Evolutionary conservation across 2,113 vertebrate genomes (phyloP).

Genomic region (Empidonax alnorum): DNA sequence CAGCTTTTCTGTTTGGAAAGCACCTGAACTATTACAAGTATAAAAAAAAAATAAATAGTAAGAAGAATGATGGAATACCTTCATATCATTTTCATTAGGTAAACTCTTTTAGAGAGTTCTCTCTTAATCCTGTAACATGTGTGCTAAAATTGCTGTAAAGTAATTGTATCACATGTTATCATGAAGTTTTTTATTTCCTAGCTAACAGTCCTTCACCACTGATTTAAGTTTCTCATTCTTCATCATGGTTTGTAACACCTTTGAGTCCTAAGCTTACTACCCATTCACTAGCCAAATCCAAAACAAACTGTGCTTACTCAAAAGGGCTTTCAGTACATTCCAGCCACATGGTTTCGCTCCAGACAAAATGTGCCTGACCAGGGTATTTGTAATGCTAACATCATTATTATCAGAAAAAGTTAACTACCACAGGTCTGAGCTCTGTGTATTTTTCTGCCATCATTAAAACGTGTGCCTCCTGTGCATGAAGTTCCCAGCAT

Average conservation of each 20-base stretch:
- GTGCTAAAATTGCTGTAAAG: not conserved
- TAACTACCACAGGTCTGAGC: not conserved
- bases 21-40: slow-evolving; percentile 32
- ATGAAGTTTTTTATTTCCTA: not conserved
- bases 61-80: slow-evolving; percentile 31
- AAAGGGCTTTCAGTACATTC: not conserved
- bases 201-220: not conserved
- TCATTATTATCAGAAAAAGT: not conserved
- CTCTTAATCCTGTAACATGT: not conserved
- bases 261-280: not conserved
- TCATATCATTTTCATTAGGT: slow-evolving; percentile 54
- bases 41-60: slow-evolving; percentile 58
- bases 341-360: not conserved
- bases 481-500: not conserved
- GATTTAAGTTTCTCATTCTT: not conserved
- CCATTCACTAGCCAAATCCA: not conserved
- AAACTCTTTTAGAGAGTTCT: not conserved
- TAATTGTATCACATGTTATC: not conserved
- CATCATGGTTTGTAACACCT: not conserved
- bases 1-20: slow-evolving; percentile 52
- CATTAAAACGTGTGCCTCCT: not conserved
- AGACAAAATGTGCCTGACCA: not conserved
- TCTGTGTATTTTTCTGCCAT: not conserved
- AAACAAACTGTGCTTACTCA: not conserved
- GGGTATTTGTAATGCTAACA: not conserved